Evolutionary conservation across 2,888 invertebrate genomes (phyloP).

Genomic region (Meteorus cinctellus): DNA sequence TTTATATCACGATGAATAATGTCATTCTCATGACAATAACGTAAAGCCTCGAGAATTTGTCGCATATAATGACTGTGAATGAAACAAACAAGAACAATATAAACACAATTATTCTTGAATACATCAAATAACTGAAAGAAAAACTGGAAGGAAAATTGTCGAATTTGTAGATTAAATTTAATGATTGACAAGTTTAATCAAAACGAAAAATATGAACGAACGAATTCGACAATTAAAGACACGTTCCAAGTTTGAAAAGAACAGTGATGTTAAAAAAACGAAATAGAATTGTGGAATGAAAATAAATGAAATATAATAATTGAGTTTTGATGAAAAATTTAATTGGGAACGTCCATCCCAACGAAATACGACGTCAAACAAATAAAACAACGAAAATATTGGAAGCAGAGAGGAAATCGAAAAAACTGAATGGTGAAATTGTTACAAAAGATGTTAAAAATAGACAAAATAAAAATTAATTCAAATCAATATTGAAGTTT

Average conservation of each 20-base stretch:
- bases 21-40: constrained; percentile 98
- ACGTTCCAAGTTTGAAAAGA: no score
- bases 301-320: neutral
- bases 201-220: no score
- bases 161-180: no score
- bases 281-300: neutral
- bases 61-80: constrained; percentile 96
- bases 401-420: no score
- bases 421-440: no score
- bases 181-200: no score
- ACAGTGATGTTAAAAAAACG: no score
- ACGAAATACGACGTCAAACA: neutral
- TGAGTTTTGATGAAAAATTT: no score
- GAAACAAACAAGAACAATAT: neutral
- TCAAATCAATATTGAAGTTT: neutral
- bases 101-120: neutral
- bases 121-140: neutral
- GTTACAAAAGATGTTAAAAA: neutral
- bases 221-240: no score
- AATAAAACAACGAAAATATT: no score
- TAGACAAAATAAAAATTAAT: neutral
- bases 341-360: no score
- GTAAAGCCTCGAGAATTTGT: constrained; percentile 96
- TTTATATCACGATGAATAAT: constrained; percentile 98
- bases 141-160: neutral